Conservation (phyloP, 2,888 invertebrate species). For the Pristionchus maxplancki region DNA sequence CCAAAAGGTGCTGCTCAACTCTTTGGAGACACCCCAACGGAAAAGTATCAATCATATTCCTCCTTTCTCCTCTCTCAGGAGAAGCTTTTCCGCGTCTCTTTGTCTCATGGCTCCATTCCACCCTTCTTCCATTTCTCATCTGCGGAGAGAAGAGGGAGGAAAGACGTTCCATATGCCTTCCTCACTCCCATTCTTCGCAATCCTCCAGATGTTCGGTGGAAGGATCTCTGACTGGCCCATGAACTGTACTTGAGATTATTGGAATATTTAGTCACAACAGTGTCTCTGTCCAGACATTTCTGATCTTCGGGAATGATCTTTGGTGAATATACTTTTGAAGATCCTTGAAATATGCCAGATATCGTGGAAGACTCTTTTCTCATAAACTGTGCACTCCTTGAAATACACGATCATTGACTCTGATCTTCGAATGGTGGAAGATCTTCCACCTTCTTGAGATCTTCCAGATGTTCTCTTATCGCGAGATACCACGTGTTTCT, state of each 20-base stretch:
- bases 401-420: too few species aligned
- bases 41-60: neutral
- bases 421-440: too few species aligned
- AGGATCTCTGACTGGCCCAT: neutral
- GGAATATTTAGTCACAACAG: too few species aligned
- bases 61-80: neutral
- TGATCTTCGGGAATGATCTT: too few species aligned
- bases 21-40: neutral
- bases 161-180: conserved; percentile 35
- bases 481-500: neutral
- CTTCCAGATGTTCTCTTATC: too few species aligned
- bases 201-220: conserved; percentile 13
- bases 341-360: too few species aligned
- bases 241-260: neutral
- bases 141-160: neutral
- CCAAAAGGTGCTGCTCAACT: neutral
- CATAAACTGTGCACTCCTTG: too few species aligned
- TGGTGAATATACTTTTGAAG: too few species aligned
- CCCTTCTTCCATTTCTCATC: conserved; percentile 2
- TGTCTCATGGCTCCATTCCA: conserved; percentile 28
- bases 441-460: too few species aligned
- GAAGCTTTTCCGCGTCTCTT: neutral
- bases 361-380: too few species aligned
- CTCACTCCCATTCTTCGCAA: neutral
- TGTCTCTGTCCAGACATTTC: too few species aligned